phyloP scores from a whole-genome alignment of 2,888 invertebrate genomes.

The Chrysotoxum bicinctum region DNA sequence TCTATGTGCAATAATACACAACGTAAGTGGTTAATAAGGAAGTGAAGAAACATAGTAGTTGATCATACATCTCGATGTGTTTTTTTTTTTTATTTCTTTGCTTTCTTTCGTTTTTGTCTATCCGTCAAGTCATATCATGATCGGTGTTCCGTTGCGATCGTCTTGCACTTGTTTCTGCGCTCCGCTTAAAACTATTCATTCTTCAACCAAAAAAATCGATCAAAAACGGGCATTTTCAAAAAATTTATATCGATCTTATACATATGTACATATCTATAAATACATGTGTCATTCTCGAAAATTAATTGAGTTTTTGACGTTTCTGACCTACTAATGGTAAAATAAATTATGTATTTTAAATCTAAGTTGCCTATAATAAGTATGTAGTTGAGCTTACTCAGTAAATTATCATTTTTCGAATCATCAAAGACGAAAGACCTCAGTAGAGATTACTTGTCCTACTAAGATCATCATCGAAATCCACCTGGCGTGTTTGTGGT shows the following conservation, averaged over 20 bases:
- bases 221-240: neutral
- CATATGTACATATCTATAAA: too few species aligned
- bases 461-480: constrained; percentile 60
- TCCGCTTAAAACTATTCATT: neutral
- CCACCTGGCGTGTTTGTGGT: constrained; percentile 54
- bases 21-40: constrained; percentile 73
- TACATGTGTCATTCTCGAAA: neutral
- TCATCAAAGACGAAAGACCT: constrained; percentile 56
- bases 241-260: neutral
- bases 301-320: constrained; percentile 18
- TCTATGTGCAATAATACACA: constrained; percentile 64
- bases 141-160: constrained; percentile 41
- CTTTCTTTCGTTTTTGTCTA: constrained; percentile 49
- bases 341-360: neutral
- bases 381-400: constrained; percentile 9
- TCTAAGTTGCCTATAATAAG: constrained; percentile 16
- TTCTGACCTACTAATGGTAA: constrained; percentile 59
- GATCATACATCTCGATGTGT: constrained; percentile 69
- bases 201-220: neutral
- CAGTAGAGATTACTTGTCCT: constrained; percentile 50
- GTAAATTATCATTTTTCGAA: neutral
- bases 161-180: constrained; percentile 28
- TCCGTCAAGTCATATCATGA: constrained; percentile 63
- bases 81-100: constrained; percentile 39
- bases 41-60: constrained; percentile 70